These are phyloP conservation scores for Spea bombifrons DNA, from an alignment of 2,113 vertebrate species.

Conservation along the genomic window DNA sequence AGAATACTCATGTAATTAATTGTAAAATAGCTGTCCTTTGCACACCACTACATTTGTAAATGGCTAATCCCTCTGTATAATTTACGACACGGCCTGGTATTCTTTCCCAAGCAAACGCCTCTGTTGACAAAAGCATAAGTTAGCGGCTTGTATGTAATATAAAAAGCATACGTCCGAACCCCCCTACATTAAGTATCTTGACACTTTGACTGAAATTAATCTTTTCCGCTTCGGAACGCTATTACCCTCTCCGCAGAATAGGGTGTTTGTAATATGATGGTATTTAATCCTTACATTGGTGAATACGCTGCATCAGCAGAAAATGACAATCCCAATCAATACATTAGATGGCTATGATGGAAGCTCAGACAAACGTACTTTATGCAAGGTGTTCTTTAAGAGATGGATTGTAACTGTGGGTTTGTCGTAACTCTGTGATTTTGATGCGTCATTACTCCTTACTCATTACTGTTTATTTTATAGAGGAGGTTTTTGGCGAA, in stretches of 20 bases:
- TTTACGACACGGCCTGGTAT: not conserved
- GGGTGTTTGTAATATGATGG: not conserved
- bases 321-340: conserved; percentile 1
- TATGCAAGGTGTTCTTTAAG: not conserved
- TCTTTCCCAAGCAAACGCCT: too few species aligned
- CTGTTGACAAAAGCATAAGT: too few species aligned
- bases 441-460: not conserved
- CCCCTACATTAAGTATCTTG: not conserved
- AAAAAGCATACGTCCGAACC: too few species aligned
- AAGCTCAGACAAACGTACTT: not conserved
- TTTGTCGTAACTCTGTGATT: too few species aligned
- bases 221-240: not conserved
- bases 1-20: not conserved
- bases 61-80: not conserved
- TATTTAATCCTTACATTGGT: conserved; percentile 2
- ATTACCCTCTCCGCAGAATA: conserved; percentile 7
- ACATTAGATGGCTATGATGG: not conserved
- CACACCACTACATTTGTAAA: not conserved
- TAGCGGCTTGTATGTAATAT: too few species aligned
- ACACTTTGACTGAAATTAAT: conserved; percentile 7
- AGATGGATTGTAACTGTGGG: too few species aligned
- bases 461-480: conserved; percentile 22
- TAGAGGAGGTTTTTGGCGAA: conserved; percentile 3
- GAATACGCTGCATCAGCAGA: not conserved
- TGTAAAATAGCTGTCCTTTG: not conserved